Percentiles rank a stretch among this genome's conserved stretches.
Conservation (phyloP, 2,888 invertebrate species). For the Auanema freiburgensis region DNA sequence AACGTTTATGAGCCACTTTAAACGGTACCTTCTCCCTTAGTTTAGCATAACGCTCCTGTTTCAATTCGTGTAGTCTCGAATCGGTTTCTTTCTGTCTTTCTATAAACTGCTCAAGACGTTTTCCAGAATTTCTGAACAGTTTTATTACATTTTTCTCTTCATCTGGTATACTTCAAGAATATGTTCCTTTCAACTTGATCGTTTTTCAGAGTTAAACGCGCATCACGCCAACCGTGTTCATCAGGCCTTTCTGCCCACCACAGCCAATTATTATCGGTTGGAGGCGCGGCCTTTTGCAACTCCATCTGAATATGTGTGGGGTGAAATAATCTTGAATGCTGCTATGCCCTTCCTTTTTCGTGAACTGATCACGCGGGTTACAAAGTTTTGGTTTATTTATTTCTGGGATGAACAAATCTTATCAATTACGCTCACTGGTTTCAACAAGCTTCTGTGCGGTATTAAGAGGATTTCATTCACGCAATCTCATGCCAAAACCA, state of each 20-base stretch:
- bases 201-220: conserved; percentile 31
- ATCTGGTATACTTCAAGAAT: conserved; percentile 15
- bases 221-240: conserved; percentile 50
- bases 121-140: conserved; percentile 39
- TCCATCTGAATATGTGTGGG: conserved; percentile 37
- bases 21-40: conserved; percentile 27
- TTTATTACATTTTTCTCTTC: conserved; percentile 3
- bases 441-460: too few relatives aligned
- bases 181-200: conserved; percentile 46
- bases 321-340: too few relatives aligned
- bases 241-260: conserved; percentile 51
- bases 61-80: conserved; percentile 1
- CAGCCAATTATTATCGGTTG: conserved; percentile 32
- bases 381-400: too few relatives aligned
- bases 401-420: too few relatives aligned
- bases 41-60: conserved; percentile 19
- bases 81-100: conserved; percentile 40
- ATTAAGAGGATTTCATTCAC: too few relatives aligned
- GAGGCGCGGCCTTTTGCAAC: conserved; percentile 29
- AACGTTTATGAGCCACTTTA: background rate
- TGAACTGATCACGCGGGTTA: too few relatives aligned
- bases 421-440: too few relatives aligned
- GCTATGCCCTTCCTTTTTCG: too few relatives aligned
- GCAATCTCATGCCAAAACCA: too few relatives aligned
- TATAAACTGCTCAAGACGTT: conserved; percentile 49